Conservation (phyloP, 2,888 invertebrate species). For the Ormyrus pomaceus region DNA sequence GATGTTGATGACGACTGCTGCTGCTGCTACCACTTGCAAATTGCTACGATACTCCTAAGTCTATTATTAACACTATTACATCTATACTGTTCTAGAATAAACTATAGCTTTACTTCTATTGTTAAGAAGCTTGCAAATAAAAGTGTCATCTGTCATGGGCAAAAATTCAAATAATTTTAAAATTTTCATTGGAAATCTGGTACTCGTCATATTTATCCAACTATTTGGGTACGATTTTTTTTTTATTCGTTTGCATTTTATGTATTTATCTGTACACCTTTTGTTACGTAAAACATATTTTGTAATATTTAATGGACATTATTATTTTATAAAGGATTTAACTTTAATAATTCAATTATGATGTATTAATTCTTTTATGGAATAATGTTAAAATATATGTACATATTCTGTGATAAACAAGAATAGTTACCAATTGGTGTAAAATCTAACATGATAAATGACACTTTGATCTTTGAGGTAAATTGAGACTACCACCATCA, state of each 20-base stretch:
- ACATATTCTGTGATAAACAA: background rate
- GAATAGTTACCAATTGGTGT: background rate
- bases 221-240: too few relatives aligned
- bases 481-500: slow-evolving; percentile 63
- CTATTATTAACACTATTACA: slow-evolving; percentile 56
- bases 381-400: too few relatives aligned
- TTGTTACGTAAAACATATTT: too few relatives aligned
- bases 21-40: slow-evolving; percentile 58
- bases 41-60: slow-evolving; percentile 47
- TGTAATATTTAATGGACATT: too few relatives aligned
- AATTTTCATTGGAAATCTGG: too few relatives aligned
- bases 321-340: too few relatives aligned
- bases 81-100: slow-evolving; percentile 49
- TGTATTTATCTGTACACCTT: too few relatives aligned
- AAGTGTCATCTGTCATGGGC: slow-evolving; percentile 25
- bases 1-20: slow-evolving; percentile 45
- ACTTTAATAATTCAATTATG: too few relatives aligned
- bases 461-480: slow-evolving; percentile 38
- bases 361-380: too few relatives aligned
- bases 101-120: slow-evolving; percentile 49
- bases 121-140: slow-evolving; percentile 37
- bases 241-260: too few relatives aligned
- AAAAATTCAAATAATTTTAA: too few relatives aligned
- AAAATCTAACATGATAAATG: slow-evolving; percentile 4
- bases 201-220: too few relatives aligned